Percentiles rank a stretch among this genome's conserved stretches.
Evolutionary conservation across 2,113 vertebrate species (phyloP).

Genomic region (Ptyas mucosa): DNA sequence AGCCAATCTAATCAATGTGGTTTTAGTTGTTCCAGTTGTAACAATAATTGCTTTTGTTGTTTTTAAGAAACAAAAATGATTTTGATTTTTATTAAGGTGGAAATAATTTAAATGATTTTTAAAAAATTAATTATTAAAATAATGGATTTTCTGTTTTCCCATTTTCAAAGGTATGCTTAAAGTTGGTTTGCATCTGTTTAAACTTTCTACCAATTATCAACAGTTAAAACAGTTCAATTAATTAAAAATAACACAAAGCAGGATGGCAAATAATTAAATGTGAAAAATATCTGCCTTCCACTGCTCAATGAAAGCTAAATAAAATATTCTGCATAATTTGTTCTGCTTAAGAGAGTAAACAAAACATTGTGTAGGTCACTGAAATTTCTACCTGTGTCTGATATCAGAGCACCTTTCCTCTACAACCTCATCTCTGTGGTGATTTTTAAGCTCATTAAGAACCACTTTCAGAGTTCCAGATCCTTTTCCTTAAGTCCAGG

Average conservation of each 20-base stretch:
- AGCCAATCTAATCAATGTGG: not conserved
- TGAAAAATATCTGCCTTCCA: not conserved
- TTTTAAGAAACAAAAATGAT: not conserved
- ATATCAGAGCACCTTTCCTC: not conserved
- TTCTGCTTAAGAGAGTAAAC: not conserved
- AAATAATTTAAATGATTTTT: not conserved
- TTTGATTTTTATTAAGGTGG: not conserved
- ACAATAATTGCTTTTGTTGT: not conserved
- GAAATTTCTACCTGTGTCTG: not conserved
- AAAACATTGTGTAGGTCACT: too few relatives aligned
- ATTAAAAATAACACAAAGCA: not conserved
- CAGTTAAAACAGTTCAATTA: not conserved
- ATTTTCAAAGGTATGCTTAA: not conserved
- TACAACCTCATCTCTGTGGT: not conserved
- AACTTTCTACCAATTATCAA: not conserved
- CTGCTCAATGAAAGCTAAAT: not conserved
- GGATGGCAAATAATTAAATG: not conserved
- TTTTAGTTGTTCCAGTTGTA: not conserved
- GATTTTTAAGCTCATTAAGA: not conserved
- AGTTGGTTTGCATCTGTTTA: not conserved
- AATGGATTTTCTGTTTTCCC: not conserved
- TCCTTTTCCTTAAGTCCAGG: not conserved
- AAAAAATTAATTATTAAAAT: not conserved
- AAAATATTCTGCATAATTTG: not conserved
- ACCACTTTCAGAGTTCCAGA: not conserved